Evolutionary conservation across 2,888 invertebrate genomes (phyloP), one percentile per base, ranked within the genome.

Genomic region (Odontocerum albicorne): DNA sequence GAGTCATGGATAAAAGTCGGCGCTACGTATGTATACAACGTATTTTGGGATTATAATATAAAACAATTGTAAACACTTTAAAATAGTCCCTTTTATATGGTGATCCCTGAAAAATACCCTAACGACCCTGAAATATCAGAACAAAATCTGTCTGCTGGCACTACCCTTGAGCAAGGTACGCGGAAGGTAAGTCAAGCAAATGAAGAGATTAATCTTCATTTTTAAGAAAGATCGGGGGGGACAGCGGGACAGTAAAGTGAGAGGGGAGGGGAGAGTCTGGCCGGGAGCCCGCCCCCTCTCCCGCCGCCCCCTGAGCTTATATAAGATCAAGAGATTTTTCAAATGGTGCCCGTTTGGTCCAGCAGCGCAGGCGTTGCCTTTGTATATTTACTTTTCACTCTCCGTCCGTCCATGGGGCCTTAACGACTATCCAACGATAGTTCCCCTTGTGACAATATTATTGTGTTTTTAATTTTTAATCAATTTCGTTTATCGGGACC

Each of bases 301-400:
- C 68, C 69, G 68, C 74, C 78, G 75, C 73, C 75, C 74, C 74
- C 77, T 75, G 74, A 75, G 73, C 74, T 80, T 81, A 81, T 80
- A 81, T 80, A 81, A 80, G 74, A 72, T 69, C 72, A 70, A 71
- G 38, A 70, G 73, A 70, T 68, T 68, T 66, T 68, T 66, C 68
- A 65, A 68, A 71, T 72, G 72, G 69, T 70, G 80, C 77, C 79
- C 80, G 80, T 80, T 75, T 75, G 75, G 70, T 76, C 74, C 73
- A 73, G 72, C 72, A 77, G 72, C 74, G 73, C 72, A 72, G 72
- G 71, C 70, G 70, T 69, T 69, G 68, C 67, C 70, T 68, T 68
- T 65, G 65, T 55, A 59, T 61, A 62, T 60, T 66, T 65, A 67
- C 65, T 66, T 65, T 66, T 61, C 62, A 57, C 55, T 13, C 13